Conservation (phyloP, 2,113 vertebrate species). For the Hoplias malabaricus region DNA sequence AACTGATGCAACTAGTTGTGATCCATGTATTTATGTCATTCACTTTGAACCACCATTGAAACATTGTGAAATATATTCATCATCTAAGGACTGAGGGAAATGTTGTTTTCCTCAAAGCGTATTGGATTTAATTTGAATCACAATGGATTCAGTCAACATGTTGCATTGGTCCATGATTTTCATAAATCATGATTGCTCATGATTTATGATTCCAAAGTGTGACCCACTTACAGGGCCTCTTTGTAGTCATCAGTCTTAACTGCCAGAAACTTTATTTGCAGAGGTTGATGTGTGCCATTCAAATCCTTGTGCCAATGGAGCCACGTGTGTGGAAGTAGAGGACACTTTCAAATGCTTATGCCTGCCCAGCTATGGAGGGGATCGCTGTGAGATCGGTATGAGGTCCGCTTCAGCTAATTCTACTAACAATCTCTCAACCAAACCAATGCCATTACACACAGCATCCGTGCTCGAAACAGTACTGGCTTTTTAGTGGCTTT, state of each 20-base stretch:
- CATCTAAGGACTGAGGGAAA: background rate
- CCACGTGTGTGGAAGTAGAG: conserved; percentile 90
- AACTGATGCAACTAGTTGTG: conserved; percentile 49
- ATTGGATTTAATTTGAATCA: background rate
- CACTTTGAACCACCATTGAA: background rate
- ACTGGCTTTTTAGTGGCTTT: conserved; percentile 11
- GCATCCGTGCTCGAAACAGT: conserved; percentile 8
- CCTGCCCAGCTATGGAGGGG: conserved; percentile 98
- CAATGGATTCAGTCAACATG: conserved; percentile 40
- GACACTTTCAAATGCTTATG: conserved; percentile 98
- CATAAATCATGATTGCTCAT: too few species aligned
- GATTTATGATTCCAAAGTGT: conserved; percentile 55
- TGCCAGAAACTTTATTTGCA: conserved; percentile 87
- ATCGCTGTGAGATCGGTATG: conserved; percentile 95
- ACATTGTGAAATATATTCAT: background rate
- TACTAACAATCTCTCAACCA: conserved; percentile 77
- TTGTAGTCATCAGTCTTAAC: conserved; percentile 75
- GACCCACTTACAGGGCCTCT: conserved; percentile 53
- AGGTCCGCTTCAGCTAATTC: conserved; percentile 90
- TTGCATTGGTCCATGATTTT: conserved; percentile 64
- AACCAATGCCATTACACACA: conserved; percentile 2
- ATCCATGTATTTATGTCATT: conserved; percentile 25
- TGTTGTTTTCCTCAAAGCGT: background rate
- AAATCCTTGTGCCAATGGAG: conserved; percentile 97
- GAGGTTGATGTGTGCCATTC: conserved; percentile 93